A percentile compares a stretch with the other conserved stretches of the same genome.
These are phyloP conservation scores for Malurus leucopterus DNA, from an alignment of 2,797 vertebrate species.

Conservation along the genomic window DNA sequence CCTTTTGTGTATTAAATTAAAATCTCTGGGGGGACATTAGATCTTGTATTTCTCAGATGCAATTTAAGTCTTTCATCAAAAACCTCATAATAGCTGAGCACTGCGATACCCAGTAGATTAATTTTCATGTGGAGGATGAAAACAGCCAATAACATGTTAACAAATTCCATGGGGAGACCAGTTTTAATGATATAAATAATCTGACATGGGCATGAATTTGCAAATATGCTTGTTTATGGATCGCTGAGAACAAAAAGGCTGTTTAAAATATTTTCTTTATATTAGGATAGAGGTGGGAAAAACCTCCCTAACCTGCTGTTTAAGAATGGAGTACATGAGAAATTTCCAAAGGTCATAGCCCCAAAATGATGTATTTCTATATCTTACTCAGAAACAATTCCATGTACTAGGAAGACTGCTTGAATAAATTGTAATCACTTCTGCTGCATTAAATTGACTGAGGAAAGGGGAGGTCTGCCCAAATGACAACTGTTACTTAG, in stretches of 20 bases:
- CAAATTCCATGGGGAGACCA: slow-evolving; percentile 10
- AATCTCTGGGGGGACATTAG: slow-evolving; percentile 28
- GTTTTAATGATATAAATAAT: slow-evolving; percentile 25
- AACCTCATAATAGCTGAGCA: not conserved
- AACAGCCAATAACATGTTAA: slow-evolving; percentile 39
- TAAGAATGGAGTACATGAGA: not conserved
- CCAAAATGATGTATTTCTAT: not conserved
- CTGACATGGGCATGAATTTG: not conserved
- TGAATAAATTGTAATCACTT: not conserved
- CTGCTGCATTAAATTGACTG: not conserved
- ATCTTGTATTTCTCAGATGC: slow-evolving; percentile 29
- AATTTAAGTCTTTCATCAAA: slow-evolving; percentile 44
- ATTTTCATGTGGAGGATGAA: slow-evolving; percentile 39
- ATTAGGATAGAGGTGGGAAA: not conserved
- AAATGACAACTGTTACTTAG: not conserved
- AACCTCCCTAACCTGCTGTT: not conserved
- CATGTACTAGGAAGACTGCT: not conserved
- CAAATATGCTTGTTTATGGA: not conserved
- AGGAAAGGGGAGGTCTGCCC: not conserved
- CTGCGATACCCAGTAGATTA: slow-evolving; percentile 29
- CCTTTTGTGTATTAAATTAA: slow-evolving; percentile 48
- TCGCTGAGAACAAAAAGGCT: not conserved
- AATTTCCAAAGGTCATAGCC: not conserved
- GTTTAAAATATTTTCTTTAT: slow-evolving; percentile 7
- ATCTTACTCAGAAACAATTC: not conserved